Evolutionary conservation across 2,113 vertebrate genomes (phyloP).

Genomic region (Istiophorus platypterus): DNA sequence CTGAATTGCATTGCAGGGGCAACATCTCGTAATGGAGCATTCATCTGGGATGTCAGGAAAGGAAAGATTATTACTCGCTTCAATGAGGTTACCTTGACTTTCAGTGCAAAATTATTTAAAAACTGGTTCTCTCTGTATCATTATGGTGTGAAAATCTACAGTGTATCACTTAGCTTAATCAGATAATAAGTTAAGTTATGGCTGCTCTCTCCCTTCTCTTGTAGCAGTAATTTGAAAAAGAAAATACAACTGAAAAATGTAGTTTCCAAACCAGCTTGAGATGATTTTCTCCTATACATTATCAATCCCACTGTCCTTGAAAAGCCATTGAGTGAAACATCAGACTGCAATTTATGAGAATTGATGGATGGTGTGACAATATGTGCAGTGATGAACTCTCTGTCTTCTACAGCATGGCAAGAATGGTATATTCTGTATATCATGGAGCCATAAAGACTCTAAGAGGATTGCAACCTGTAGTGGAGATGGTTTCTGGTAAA

Average conservation of each 20-base stretch:
- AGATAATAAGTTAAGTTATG: neutral
- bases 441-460: conserved; percentile 99
- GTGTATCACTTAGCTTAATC: neutral
- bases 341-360: neutral
- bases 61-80: conserved; percentile 96
- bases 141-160: neutral
- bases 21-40: conserved; percentile 94
- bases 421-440: conserved; percentile 97
- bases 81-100: conserved; percentile 86
- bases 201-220: neutral
- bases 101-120: neutral
- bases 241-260: neutral
- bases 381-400: neutral
- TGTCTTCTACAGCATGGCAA: conserved; percentile 91
- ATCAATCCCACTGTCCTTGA: neutral
- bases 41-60: conserved; percentile 96
- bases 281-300: neutral
- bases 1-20: conserved; percentile 97
- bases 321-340: neutral
- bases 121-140: neutral
- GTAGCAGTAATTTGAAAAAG: neutral
- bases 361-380: neutral
- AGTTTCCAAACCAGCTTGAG: neutral
- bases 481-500: conserved; percentile 96
- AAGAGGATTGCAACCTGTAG: conserved; percentile 98